phyloP scores from a whole-genome alignment of 2,113 vertebrate species.

The Stictonetta naevosa region DNA sequence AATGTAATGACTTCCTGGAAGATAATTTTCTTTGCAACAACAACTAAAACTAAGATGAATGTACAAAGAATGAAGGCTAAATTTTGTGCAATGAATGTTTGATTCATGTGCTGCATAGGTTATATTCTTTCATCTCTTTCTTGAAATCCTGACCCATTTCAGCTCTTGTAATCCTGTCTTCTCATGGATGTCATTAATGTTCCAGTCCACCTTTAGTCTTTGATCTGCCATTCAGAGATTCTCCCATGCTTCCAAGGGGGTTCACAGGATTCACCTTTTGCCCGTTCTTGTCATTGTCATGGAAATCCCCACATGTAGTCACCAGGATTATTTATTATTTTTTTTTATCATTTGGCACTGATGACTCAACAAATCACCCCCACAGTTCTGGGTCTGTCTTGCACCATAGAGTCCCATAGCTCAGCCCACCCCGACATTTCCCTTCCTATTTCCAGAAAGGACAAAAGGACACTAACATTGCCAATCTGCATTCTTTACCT shows the following conservation, averaged over 20 bases:
- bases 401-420: fast-evolving
- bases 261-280: background rate
- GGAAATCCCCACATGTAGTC: fast-evolving
- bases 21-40: conserved; percentile 45
- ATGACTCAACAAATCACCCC: background rate
- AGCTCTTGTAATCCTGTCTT: background rate
- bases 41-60: background rate
- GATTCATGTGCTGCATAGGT: background rate
- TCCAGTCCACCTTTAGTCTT: background rate
- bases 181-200: background rate
- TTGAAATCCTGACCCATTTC: background rate
- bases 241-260: background rate
- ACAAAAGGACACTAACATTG: background rate
- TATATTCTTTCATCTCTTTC: background rate
- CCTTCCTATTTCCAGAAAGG: background rate
- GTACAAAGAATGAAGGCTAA: background rate
- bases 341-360: background rate
- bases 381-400: background rate
- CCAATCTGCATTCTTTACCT: background rate
- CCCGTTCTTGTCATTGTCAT: background rate
- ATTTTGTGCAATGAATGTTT: background rate
- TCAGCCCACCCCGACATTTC: background rate
- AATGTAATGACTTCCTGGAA: conserved; percentile 34
- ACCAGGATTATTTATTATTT: fast-evolving
- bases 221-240: background rate